These are phyloP conservation scores for Rhagoletis pomonella DNA, from an alignment of 1,140 invertebrate species.

Conservation along the genomic window DNA sequence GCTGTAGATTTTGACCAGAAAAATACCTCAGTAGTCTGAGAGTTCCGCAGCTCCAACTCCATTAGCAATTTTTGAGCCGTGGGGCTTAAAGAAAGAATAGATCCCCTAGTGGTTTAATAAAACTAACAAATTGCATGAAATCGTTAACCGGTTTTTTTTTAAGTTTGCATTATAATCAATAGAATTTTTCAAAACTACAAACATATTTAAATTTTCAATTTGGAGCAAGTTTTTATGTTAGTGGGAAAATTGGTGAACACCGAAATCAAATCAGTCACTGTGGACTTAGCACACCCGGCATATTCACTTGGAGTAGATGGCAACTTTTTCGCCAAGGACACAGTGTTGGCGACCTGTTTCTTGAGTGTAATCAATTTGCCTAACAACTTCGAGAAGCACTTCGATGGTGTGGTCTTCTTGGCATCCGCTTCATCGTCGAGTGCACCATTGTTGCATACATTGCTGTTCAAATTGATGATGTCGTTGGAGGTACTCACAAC, in stretches of 20 bases:
- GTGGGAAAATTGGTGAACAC: conserved; percentile 9
- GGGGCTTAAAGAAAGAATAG: too few species aligned
- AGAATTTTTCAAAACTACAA: too few species aligned
- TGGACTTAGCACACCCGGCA: background rate
- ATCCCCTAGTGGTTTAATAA: too few species aligned
- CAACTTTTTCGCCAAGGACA: conserved; percentile 15
- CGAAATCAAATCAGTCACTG: background rate
- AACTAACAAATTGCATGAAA: too few species aligned
- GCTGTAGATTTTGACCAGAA: too few species aligned
- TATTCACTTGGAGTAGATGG: background rate
- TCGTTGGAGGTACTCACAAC: background rate
- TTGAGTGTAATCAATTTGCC: background rate
- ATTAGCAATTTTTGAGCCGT: too few species aligned
- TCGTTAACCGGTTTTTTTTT: too few species aligned
- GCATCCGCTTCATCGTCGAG: background rate
- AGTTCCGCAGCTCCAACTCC: too few species aligned
- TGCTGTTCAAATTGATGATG: conserved; percentile 19
- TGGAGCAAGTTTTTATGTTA: conserved; percentile 11
- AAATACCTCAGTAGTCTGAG: too few species aligned
- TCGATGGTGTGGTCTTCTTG: background rate
- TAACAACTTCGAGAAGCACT: conserved; percentile 1
- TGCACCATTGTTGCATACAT: conserved; percentile 31
- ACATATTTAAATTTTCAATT: background rate
- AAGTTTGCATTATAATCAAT: too few species aligned
- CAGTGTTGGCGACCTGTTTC: background rate